Percentiles rank a stretch among this genome's conserved stretches.
Evolutionary conservation across 2,888 invertebrate genomes (phyloP).

Genomic region (Tenthredo amoena): DNA sequence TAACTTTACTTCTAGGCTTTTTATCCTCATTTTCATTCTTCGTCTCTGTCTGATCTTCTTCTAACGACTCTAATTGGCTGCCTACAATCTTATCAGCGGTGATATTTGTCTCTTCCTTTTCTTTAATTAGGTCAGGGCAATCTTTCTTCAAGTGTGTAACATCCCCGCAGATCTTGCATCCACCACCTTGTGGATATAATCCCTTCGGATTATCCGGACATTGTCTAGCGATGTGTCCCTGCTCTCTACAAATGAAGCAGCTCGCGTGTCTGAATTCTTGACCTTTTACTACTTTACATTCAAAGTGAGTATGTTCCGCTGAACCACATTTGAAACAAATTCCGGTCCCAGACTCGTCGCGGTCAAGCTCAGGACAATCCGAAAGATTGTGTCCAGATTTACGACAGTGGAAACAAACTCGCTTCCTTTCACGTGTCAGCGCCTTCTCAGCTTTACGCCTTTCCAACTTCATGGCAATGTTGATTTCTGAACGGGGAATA

Average conservation of each 20-base stretch:
- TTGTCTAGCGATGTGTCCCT: slow-evolving; percentile 92
- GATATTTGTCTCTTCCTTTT: slow-evolving; percentile 70
- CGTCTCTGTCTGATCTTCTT: slow-evolving; percentile 55
- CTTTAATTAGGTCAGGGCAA: slow-evolving; percentile 83
- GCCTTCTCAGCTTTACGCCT: slow-evolving; percentile 87
- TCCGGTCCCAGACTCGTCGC: slow-evolving; percentile 82
- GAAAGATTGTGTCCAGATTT: slow-evolving; percentile 89
- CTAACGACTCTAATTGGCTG: slow-evolving; percentile 67
- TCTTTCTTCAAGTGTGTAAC: slow-evolving; percentile 92
- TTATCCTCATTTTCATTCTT: slow-evolving; percentile 53
- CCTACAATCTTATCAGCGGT: slow-evolving; percentile 68
- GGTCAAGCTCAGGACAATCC: slow-evolving; percentile 87
- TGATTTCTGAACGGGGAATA: slow-evolving; percentile 84
- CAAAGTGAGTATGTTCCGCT: slow-evolving; percentile 89
- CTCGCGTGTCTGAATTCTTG: slow-evolving; percentile 89
- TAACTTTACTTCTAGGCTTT: slow-evolving; percentile 66
- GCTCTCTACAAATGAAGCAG: slow-evolving; percentile 93
- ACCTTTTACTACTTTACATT: slow-evolving; percentile 85
- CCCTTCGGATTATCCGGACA: slow-evolving; percentile 94
- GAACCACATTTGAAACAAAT: slow-evolving; percentile 95
- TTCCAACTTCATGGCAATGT: slow-evolving; percentile 84
- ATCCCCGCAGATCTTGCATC: slow-evolving; percentile 91
- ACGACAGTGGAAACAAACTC: slow-evolving; percentile 90
- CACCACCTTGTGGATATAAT: slow-evolving; percentile 91
- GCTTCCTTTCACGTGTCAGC: slow-evolving; percentile 83